phyloP scores from a whole-genome alignment of 2,113 vertebrate species.

The Osmerus eperlanus region DNA sequence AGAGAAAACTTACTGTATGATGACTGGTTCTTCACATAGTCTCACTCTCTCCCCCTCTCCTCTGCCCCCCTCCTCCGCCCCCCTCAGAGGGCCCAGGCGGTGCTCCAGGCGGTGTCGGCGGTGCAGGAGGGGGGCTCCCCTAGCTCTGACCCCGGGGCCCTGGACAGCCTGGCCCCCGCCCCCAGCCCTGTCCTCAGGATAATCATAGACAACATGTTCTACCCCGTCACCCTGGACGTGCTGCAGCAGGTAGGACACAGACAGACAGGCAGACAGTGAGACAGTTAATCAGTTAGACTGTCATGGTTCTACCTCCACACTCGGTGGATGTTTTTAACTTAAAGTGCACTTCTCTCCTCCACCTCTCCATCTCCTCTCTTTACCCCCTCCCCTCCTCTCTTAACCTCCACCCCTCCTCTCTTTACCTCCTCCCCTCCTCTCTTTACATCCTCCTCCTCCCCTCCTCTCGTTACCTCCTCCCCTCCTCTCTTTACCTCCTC shows the following conservation, averaged over 20 bases:
- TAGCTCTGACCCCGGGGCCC: conserved; percentile 83
- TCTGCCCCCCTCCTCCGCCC: no score
- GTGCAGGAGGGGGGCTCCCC: conserved; percentile 92
- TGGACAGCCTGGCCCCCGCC: conserved; percentile 87
- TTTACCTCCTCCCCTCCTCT: neutral
- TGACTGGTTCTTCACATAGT: neutral
- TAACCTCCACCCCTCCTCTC: neutral
- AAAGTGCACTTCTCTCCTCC: neutral
- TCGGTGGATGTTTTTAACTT: no score
- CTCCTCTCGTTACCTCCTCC: neutral
- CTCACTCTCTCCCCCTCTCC: neutral
- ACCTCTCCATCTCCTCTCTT: neutral
- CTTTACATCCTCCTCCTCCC: neutral
- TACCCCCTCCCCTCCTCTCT: neutral
- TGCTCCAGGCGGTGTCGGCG: conserved; percentile 93
- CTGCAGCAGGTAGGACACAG: conserved; percentile 87
- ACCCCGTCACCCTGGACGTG: conserved; percentile 96
- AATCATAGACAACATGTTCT: conserved; percentile 99
- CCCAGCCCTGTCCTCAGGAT: conserved; percentile 96
- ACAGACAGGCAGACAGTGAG: no score
- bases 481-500: neutral
- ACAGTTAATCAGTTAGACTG: no score
- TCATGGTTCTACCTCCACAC: no score
- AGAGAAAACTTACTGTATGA: no score
- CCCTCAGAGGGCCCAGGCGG: conserved; percentile 90